These are phyloP conservation scores for Bicyclus anynana DNA, from an alignment of 1,140 invertebrate species.

Conservation along the genomic window DNA sequence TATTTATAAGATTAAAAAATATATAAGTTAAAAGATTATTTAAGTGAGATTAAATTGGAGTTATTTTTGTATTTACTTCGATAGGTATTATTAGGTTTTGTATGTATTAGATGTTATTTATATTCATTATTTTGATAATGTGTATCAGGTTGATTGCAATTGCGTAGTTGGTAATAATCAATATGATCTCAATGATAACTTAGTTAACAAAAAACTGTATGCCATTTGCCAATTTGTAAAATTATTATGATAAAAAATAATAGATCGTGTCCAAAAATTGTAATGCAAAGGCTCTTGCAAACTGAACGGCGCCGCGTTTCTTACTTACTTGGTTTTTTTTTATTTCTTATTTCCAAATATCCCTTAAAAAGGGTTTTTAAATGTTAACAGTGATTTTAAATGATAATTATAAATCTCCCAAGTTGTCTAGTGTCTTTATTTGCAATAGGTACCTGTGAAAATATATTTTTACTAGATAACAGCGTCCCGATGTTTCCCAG, in stretches of 20 bases:
- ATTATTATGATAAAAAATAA: not conserved
- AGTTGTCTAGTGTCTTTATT: too few relatives aligned
- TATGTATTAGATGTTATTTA: slow-evolving; percentile 27
- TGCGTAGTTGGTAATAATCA: slow-evolving; percentile 33
- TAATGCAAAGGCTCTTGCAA: not conserved
- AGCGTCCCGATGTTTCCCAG: too few relatives aligned
- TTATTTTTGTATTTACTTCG: slow-evolving; percentile 48
- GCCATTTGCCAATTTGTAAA: slow-evolving; percentile 14
- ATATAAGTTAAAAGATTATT: slow-evolving; percentile 40
- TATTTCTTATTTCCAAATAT: too few relatives aligned
- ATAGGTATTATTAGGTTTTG: slow-evolving; percentile 38
- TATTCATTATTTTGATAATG: slow-evolving; percentile 27
- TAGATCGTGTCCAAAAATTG: not conserved
- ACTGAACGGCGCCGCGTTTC: too few relatives aligned
- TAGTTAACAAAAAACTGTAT: slow-evolving; percentile 30
- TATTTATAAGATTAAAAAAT: slow-evolving; percentile 28
- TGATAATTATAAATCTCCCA: too few relatives aligned
- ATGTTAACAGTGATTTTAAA: too few relatives aligned
- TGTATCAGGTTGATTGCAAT: slow-evolving; percentile 32
- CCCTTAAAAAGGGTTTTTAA: too few relatives aligned
- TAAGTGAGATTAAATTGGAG: slow-evolving; percentile 45
- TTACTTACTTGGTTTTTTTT: too few relatives aligned
- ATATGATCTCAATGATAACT: slow-evolving; percentile 46
- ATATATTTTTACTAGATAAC: too few relatives aligned
- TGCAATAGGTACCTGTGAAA: too few relatives aligned